phyloP scores from a whole-genome alignment of 2,797 vertebrate genomes.

The Danio aesculapii region DNA sequence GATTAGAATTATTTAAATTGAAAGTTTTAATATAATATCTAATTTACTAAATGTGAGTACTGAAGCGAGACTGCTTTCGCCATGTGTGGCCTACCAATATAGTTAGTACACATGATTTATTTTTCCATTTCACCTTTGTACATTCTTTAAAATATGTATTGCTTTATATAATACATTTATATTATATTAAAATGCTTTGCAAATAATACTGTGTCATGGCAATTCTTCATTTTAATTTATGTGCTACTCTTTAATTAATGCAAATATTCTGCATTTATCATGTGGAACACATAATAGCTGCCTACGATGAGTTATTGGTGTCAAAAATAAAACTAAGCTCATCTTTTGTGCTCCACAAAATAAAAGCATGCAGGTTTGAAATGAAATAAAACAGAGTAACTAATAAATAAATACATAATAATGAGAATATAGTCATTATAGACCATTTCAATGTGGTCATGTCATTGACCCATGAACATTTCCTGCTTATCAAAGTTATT shows the following conservation, averaged over 20 bases:
- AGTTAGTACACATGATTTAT: no score
- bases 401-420: no score
- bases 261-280: neutral
- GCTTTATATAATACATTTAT: neutral
- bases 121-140: neutral
- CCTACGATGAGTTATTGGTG: neutral
- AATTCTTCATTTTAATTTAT: neutral
- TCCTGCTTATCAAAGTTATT: no score
- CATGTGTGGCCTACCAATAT: no score
- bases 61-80: neutral
- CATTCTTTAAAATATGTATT: neutral
- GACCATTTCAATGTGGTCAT: no score
- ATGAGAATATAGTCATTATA: no score
- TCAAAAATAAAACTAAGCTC: neutral
- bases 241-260: neutral
- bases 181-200: neutral
- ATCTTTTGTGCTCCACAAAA: neutral
- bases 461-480: no score
- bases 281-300: neutral
- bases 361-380: neutral
- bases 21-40: neutral
- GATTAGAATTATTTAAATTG: neutral
- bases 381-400: neutral
- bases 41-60: neutral
- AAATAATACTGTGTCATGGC: neutral